Conservation (phyloP, 2,888 invertebrate genomes). For the Acleris literana region DNA sequence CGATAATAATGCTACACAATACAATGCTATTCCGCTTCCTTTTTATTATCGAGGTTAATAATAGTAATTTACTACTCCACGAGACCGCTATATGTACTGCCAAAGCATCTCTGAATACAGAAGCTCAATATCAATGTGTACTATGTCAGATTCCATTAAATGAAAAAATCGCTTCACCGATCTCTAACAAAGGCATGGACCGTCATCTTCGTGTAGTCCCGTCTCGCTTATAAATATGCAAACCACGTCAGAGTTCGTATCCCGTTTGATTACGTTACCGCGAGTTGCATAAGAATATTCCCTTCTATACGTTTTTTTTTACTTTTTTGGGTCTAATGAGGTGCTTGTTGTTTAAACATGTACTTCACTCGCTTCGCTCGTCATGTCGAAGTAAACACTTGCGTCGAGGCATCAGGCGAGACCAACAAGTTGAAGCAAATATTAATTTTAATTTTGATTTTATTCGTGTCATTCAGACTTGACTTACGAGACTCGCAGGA, state of each 20-base stretch:
- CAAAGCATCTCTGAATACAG: neutral
- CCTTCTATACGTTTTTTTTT: neutral
- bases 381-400: neutral
- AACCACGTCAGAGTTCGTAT: slow-evolving; percentile 30
- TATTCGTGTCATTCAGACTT: slow-evolving; percentile 7
- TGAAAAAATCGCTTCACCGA: slow-evolving; percentile 18
- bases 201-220: slow-evolving; percentile 27
- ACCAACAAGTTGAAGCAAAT: no score
- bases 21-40: slow-evolving; percentile 7
- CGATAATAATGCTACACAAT: slow-evolving; percentile 2
- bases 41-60: slow-evolving; percentile 1
- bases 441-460: no score
- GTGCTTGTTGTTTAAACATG: slow-evolving; percentile 11
- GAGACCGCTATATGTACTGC: neutral
- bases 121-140: slow-evolving; percentile 16
- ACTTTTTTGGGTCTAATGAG: slow-evolving; percentile 16
- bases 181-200: slow-evolving; percentile 17
- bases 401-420: slow-evolving; percentile 2
- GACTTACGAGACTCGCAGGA: slow-evolving; percentile 1
- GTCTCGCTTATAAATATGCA: slow-evolving; percentile 34
- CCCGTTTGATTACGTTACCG: slow-evolving; percentile 32
- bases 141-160: slow-evolving; percentile 22
- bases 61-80: neutral
- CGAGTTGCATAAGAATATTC: slow-evolving; percentile 27
- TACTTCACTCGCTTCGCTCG: neutral